Percentiles rank a stretch among this genome's conserved stretches.
phyloP scores from a whole-genome alignment of 2,113 vertebrate genomes.

The Pimephales promelas region DNA sequence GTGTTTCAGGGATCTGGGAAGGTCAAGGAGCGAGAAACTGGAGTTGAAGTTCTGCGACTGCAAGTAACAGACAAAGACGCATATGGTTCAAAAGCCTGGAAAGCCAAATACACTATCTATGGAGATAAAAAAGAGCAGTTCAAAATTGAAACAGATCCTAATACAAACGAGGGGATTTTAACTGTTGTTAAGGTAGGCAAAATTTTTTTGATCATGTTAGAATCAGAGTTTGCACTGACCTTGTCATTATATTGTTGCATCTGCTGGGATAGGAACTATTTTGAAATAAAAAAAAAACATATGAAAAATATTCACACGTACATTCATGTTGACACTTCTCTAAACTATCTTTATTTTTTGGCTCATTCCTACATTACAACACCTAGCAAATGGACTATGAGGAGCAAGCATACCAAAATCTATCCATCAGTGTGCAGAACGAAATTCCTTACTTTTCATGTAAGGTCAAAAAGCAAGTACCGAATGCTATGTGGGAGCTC shows the following conservation, averaged over 20 bases:
- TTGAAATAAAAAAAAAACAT: background rate
- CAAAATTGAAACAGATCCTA: constrained; percentile 73
- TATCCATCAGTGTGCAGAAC: constrained; percentile 66
- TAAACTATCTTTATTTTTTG: background rate
- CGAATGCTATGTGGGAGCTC: constrained; percentile 55
- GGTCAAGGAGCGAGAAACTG: background rate
- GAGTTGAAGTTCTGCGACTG: constrained; percentile 66
- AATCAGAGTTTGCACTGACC: background rate
- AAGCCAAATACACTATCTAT: constrained; percentile 70
- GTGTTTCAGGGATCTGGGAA: constrained; percentile 55
- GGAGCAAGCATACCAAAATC: constrained; percentile 6
- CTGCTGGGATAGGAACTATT: background rate
- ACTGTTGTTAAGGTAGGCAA: constrained; percentile 77
- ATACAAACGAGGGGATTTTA: constrained; percentile 81
- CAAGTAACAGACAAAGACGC: constrained; percentile 75
- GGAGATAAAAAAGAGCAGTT: constrained; percentile 74
- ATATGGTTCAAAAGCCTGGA: constrained; percentile 72
- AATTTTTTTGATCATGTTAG: background rate
- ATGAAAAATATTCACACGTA: background rate
- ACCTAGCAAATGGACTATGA: constrained; percentile 66
- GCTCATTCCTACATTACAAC: background rate
- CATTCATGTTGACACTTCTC: background rate
- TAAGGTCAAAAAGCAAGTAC: constrained; percentile 33
- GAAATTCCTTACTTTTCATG: constrained; percentile 62
- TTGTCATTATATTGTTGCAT: background rate